Base-by-base conservation (phyloP, 2,888 invertebrate species). In the Stenotaenia linearis region DNA sequence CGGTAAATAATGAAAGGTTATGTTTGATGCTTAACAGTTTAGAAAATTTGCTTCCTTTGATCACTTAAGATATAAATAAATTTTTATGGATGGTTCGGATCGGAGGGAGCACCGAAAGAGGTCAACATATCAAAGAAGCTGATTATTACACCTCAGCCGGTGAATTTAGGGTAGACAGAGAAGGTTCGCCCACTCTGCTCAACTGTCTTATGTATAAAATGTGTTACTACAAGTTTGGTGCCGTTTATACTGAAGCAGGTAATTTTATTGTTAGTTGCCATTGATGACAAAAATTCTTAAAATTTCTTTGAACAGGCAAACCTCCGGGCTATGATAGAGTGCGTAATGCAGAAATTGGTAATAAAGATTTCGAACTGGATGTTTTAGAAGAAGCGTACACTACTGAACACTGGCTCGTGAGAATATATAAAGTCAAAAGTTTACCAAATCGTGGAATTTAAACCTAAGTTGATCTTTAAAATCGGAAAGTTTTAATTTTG, bases 51-150 rank as follows among this genome's bases (percentile, higher is more conserved):
- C n/a, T n/a, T n/a, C n/a, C n/a, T n/a, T n/a, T n/a, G n/a, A n/a
- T n/a, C n/a, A n/a, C n/a, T n/a, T n/a, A n/a, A n/a, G 99, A 99
- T 86, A 98, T 99, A 85, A 99, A 99, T 87, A 99, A 99, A 89
- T 99, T 99, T 86, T 90, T 99, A 82, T 99, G 99, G 99, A 99
- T 99, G 99, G 99, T 99, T n/a, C 89, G 99, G 80, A 99, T 99
- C 99, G 5, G 99, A 99, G 87, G 99, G 99, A 10, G 99, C 99
- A 87, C 99, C 99, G 0, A 97, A 96, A 86, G 98, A 98, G 85
- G 99, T 99, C 82, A 4, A 12, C 12, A 56, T 18, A 21, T 56
- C 10, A 81, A 92, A 92, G 97, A 97, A 89, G 93, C 93, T 82
- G 96, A 98, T 86, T 98, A 96, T 86, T 98, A 97, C 86, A 96